Conservation (phyloP, 1,140 invertebrate species). For the Augochlora pura region DNA sequence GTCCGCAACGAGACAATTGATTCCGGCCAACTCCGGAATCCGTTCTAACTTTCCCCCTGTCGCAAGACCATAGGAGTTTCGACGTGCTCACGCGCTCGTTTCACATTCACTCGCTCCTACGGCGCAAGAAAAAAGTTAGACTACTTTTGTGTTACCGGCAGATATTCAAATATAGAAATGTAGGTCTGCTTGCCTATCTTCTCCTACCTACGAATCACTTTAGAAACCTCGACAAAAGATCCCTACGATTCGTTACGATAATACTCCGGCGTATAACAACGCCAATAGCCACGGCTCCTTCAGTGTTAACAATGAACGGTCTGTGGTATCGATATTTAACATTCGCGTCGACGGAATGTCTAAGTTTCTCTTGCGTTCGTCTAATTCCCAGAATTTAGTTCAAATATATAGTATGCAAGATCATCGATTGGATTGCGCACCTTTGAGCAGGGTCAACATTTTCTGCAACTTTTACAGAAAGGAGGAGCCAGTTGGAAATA, state of each 20-base stretch:
- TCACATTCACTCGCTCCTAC: conserved; percentile 1
- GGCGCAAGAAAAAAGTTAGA: not conserved
- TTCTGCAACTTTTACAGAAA: too few relatives aligned
- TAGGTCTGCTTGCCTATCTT: not conserved
- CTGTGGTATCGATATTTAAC: too few relatives aligned
- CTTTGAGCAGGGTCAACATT: too few relatives aligned
- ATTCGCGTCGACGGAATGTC: too few relatives aligned
- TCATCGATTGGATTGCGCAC: too few relatives aligned
- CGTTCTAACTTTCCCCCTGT: not conserved
- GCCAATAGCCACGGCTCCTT: not conserved
- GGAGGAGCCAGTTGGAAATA: too few relatives aligned
- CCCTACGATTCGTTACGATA: not conserved
- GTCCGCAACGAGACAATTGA: not conserved
- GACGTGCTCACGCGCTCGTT: not conserved
- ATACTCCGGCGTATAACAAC: not conserved
- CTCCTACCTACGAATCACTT: not conserved
- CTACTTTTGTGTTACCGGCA: not conserved
- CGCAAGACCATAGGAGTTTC: not conserved
- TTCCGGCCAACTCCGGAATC: not conserved
- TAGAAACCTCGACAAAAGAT: not conserved
- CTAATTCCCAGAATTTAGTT: too few relatives aligned
- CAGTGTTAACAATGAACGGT: not conserved
- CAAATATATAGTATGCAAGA: too few relatives aligned
- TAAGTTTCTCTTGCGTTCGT: too few relatives aligned
- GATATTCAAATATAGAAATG: not conserved